Conservation (phyloP, 2,113 vertebrate genomes). For the Erythrocercus mccallii region DNA sequence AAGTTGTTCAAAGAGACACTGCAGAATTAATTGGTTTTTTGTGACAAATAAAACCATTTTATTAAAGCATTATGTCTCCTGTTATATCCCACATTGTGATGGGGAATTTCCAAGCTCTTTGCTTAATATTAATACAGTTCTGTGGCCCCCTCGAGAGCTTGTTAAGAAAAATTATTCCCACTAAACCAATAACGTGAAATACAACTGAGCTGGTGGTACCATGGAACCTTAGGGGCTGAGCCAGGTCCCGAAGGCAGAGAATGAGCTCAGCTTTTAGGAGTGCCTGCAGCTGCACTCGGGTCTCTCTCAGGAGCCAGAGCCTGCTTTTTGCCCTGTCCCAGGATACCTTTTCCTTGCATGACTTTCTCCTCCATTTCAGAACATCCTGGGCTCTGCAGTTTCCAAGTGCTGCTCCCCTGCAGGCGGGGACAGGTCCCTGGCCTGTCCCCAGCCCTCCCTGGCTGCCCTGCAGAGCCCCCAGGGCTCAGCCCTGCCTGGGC, state of each 20-base stretch:
- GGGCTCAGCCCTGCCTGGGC: neutral
- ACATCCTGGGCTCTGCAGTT: neutral
- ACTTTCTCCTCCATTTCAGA: neutral
- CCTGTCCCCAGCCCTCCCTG: neutral
- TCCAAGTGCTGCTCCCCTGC: neutral
- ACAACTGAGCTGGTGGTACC: neutral
- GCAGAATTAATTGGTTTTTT: neutral
- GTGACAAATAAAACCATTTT: neutral
- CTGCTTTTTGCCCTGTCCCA: neutral
- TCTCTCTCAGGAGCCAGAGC: neutral
- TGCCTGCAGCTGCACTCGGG: neutral
- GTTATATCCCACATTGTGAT: neutral
- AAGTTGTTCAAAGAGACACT: neutral
- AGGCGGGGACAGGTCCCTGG: neutral
- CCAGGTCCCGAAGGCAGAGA: neutral
- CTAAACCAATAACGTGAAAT: neutral
- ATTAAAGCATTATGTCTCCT: neutral
- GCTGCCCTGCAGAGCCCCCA: neutral
- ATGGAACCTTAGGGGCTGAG: neutral
- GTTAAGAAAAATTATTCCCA: neutral
- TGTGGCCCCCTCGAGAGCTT: neutral
- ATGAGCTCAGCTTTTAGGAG: accelerated
- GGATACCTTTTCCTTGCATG: neutral
- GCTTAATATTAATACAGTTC: neutral
- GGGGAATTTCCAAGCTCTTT: neutral